phyloP scores from a whole-genome alignment of 2,888 invertebrate genomes.

The Stramonita haemastoma region DNA sequence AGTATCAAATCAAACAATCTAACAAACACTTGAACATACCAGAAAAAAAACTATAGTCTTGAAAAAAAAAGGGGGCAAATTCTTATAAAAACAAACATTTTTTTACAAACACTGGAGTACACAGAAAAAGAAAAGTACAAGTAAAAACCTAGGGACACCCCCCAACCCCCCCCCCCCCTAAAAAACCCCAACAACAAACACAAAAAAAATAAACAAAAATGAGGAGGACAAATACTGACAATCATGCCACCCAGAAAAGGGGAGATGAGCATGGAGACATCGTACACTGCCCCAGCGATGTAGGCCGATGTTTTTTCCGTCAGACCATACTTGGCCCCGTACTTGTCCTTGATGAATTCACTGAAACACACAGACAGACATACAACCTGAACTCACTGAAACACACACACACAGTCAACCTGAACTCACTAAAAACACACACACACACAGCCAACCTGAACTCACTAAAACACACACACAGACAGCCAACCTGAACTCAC shows the following conservation, averaged over 20 bases:
- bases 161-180: too few relatives aligned
- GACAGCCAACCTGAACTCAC: too few relatives aligned
- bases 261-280: constrained; percentile 77
- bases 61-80: too few relatives aligned
- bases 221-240: constrained; percentile 65
- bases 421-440: not conserved
- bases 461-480: not conserved
- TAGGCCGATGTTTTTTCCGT: constrained; percentile 68
- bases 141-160: too few relatives aligned
- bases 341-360: constrained; percentile 76
- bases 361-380: constrained; percentile 65
- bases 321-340: constrained; percentile 70
- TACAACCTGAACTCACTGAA: too few relatives aligned
- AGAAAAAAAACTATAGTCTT: too few relatives aligned
- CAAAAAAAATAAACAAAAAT: not conserved
- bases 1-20: too few relatives aligned
- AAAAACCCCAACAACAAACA: too few relatives aligned
- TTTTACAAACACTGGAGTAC: too few relatives aligned
- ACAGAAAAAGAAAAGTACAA: too few relatives aligned
- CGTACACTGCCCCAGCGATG: constrained; percentile 77
- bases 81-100: too few relatives aligned
- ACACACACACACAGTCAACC: not conserved
- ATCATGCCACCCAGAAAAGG: constrained; percentile 77
- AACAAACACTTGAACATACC: too few relatives aligned
- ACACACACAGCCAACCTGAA: not conserved